Percentiles rank a stretch among this genome's conserved stretches.
phyloP scores from a whole-genome alignment of 2,113 vertebrate genomes.

The Cyanoliseus patagonus region DNA sequence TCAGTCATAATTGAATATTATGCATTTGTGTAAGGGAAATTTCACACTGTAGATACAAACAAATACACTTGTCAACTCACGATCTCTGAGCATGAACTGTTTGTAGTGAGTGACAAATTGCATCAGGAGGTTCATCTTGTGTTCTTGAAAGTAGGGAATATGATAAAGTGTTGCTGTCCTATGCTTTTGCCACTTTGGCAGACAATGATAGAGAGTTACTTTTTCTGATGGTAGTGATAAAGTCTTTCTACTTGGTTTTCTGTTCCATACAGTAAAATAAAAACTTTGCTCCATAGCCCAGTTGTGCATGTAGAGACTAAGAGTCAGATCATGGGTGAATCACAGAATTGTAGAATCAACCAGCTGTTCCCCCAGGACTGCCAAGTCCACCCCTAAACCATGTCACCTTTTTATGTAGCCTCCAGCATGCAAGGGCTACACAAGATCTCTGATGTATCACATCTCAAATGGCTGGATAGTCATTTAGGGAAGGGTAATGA shows the following conservation, averaged over 20 bases:
- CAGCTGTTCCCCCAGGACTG: neutral
- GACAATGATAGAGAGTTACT: neutral
- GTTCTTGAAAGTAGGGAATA: neutral
- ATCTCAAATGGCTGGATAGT: neutral
- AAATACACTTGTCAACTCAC: fast-evolving
- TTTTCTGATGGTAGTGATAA: neutral
- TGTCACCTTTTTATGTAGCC: neutral
- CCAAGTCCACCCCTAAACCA: neutral
- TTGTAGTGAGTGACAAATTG: neutral
- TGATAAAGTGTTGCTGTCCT: neutral
- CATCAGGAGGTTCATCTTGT: neutral
- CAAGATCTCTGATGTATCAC: neutral
- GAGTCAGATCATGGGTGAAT: neutral
- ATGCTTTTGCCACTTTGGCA: neutral
- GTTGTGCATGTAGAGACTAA: neutral
- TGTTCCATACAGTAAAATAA: neutral
- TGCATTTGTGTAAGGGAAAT: neutral
- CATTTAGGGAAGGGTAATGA: neutral
- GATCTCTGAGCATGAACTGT: neutral
- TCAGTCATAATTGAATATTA: neutral
- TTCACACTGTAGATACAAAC: neutral
- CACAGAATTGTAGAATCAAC: neutral
- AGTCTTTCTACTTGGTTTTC: neutral
- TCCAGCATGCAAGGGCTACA: neutral
- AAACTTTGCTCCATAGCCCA: neutral